phyloP scores from a whole-genome alignment of 2,797 vertebrate species.

The Aeoliscus strigatus region DNA sequence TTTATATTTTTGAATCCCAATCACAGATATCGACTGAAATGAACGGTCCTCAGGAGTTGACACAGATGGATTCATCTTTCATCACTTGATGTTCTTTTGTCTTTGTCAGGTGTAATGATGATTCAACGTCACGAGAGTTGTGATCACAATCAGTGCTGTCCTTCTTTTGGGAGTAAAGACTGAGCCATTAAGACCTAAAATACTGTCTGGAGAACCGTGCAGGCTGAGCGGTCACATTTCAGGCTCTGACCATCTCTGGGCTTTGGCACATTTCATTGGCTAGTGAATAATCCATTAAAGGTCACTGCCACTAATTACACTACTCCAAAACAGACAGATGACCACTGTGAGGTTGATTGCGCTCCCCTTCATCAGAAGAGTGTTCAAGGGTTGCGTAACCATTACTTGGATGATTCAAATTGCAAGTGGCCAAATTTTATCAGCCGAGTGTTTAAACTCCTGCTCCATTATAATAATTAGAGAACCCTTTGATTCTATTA shows the following conservation, averaged over 20 bases:
- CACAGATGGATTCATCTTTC: too few relatives aligned
- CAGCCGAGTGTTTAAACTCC: conserved; percentile 15
- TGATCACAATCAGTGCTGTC: conserved; percentile 7
- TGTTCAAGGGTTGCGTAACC: conserved; percentile 44
- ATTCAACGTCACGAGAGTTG: conserved; percentile 11
- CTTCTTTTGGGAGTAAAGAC: conserved; percentile 18
- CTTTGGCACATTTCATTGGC: conserved; percentile 62
- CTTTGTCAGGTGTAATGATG: conserved; percentile 10
- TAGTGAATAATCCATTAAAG: conserved; percentile 62
- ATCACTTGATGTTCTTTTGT: background rate
- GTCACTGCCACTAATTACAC: conserved; percentile 68
- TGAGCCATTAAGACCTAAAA: conserved; percentile 13
- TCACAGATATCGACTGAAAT: too few relatives aligned
- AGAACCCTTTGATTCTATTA: conserved; percentile 16
- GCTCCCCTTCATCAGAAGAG: conserved; percentile 48
- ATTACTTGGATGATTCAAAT: conserved; percentile 38
- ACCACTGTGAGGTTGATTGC: conserved; percentile 49
- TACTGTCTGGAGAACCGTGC: conserved; percentile 9
- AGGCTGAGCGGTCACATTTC: conserved; percentile 19
- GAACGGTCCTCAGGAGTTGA: too few relatives aligned
- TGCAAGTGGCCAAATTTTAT: conserved; percentile 21
- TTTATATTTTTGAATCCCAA: too few relatives aligned
- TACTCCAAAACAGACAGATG: conserved; percentile 60
- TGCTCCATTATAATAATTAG: conserved; percentile 20
- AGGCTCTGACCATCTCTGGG: conserved; percentile 35